These are phyloP conservation scores for Tribolium freemani DNA, from an alignment of 2,888 invertebrate genomes.

Conservation along the genomic window DNA sequence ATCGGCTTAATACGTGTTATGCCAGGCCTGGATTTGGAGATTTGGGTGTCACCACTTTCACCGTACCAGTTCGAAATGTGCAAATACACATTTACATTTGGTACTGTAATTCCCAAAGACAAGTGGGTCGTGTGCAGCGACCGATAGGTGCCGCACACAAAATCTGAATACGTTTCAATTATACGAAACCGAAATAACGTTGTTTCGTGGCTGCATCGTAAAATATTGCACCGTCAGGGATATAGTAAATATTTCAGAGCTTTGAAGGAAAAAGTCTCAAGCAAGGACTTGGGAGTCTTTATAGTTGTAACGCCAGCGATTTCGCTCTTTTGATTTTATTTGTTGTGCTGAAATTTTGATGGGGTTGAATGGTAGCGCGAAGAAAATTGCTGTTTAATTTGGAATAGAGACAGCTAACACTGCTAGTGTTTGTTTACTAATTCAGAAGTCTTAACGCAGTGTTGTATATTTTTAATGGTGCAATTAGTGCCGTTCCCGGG, in stretches of 20 bases:
- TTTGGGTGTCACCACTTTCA: slow-evolving; percentile 40
- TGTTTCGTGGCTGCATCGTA: slow-evolving; percentile 8
- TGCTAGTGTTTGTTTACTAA: slow-evolving; percentile 1
- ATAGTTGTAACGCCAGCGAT: neutral
- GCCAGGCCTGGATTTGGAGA: slow-evolving; percentile 35
- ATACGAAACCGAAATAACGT: neutral
- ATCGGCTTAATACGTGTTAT: slow-evolving; percentile 32
- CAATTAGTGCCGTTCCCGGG: slow-evolving; percentile 10
- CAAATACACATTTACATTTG: slow-evolving; percentile 36
- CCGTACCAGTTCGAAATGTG: slow-evolving; percentile 26
- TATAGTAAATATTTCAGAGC: slow-evolving; percentile 35
- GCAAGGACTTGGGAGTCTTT: neutral
- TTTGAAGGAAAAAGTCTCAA: slow-evolving; percentile 10
- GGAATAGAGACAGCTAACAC: neutral
- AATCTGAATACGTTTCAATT: slow-evolving; percentile 19
- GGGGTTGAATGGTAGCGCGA: neutral
- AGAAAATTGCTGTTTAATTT: neutral
- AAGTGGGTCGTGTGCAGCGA: slow-evolving; percentile 22
- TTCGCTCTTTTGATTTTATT: neutral
- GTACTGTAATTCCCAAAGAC: slow-evolving; percentile 29
- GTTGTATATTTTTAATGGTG: slow-evolving; percentile 4
- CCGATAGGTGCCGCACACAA: slow-evolving; percentile 15
- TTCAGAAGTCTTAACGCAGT: neutral
- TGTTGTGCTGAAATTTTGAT: neutral
- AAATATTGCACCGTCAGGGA: slow-evolving; percentile 29